Base-by-base conservation (phyloP, 2,888 invertebrate species). In the Tetragnatha montana region DNA sequence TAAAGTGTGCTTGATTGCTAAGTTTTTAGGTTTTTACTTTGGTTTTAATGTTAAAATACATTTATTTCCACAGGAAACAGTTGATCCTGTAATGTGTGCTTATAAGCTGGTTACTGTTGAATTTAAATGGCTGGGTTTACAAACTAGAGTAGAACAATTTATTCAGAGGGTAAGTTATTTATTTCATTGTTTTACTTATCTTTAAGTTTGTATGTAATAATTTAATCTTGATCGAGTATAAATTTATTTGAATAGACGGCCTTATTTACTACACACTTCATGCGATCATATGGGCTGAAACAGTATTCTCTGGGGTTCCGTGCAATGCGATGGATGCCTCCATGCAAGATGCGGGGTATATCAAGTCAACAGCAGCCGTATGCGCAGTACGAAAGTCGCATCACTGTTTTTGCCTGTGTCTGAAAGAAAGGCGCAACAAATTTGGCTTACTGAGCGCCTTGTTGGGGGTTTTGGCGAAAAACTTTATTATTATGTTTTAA, bases 91-190 rank as follows among this genome's bases (percentile, higher is more conserved):
- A 91, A 99, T 99, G 99, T 98, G 98, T 81, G 98, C 98, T 93
- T 99, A 99, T 94, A 99, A 99, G 94, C 95, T 99, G 92, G 99
- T 99, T 92, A 98, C 98, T 68, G 96, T 97, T 91, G 98, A 99
- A 95, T 99, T 99, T 95, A 99, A 98, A 95, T 99, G 99, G 99
- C 98, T 98, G 93, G 99, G 99, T 85, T 95, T 99, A 90, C 96
- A 97, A 95, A 96, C 95, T 92, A 95, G 96, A 94, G 97, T 99
- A 94, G 99, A 99, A 95, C 96, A 95, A 94, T 98, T 98, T 94
- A 98, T 98, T 93, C 97, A 97, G 93, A 97, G 96, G 94, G 94
- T 94, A 92, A 92, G 81, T 87, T 35, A 4, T 35, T 35, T 35
- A 35, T 35, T 35, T 35, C 35, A 35, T 2, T 35, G 4, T 4